Evolutionary conservation across 2,888 invertebrate genomes (phyloP), one percentile per base, ranked within the genome.

Genomic region (Callimorpha dominula): DNA sequence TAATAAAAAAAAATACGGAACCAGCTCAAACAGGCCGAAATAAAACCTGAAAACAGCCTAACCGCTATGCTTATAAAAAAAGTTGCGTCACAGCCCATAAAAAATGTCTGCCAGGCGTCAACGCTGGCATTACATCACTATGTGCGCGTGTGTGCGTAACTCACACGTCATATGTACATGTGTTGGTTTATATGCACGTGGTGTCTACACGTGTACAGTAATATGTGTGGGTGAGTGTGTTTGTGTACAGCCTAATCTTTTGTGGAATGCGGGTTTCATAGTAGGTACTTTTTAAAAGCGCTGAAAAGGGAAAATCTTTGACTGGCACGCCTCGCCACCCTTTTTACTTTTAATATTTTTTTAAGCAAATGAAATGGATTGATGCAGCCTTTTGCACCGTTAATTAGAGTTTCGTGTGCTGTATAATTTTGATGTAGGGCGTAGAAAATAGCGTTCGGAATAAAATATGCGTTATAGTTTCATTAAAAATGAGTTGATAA

Each of bases 41-140:
- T 81, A 81, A 82, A 85, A 74, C 76, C 75, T 86, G 85, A 79
- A 86, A 86, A 82, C 88, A 64, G 84, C 92, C 90, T 93, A 88
- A 92, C 87, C 82, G 87, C 87, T 89, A 90, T 90, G 88, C 86
- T 89, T 91, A 91, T 92, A 94, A 93, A 95, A 94, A 82, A 95
- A 88, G 92, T 95, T 95, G 95, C 95, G 95, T 95, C 95, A 95
- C 90, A 92, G 90, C 82, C 87, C 92, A 95, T 94, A 95, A 95
- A 95, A 95, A 95, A 94, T 95, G 95, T 95, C 95, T 95, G 92
- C 92, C 86, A 91, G 92, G 90, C 94, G 94, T 94, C 95, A 94
- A 92, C 92, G 90, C 83, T 83, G 78, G 88, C 88, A 91, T 95
- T 95, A 95, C 95, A 95, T 95, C 95, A 95, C 92, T 89, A 72